These are phyloP conservation scores for Calidris pygmaea DNA, from an alignment of 2,113 vertebrate species.

Conservation along the genomic window DNA sequence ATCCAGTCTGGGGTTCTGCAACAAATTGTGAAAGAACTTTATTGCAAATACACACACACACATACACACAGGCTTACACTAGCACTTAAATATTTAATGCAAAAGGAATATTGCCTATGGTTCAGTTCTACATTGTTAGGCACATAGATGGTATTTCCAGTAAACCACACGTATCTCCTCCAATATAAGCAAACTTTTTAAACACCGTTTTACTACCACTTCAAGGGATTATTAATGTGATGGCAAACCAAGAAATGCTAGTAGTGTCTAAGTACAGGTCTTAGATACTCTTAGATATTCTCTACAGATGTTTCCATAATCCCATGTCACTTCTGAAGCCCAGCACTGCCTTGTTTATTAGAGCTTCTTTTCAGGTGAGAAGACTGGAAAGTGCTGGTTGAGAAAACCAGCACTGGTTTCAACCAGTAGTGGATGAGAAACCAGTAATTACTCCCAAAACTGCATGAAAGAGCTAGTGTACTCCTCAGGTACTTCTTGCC, in stretches of 20 bases:
- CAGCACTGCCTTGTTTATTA: not conserved
- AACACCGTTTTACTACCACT: not conserved
- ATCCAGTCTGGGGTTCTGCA: conserved; percentile 91
- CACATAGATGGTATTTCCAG: not conserved
- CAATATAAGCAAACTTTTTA: not conserved
- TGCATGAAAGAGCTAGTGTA: not conserved
- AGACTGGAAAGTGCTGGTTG: not conserved
- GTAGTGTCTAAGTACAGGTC: not conserved
- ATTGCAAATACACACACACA: not conserved
- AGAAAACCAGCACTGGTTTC: too few relatives aligned
- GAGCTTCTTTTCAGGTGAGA: not conserved
- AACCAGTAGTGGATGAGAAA: not conserved
- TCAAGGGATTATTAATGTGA: not conserved
- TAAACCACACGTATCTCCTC: not conserved
- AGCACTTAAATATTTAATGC: not conserved
- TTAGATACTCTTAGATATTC: not conserved
- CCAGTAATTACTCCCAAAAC: not conserved
- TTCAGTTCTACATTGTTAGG: not conserved
- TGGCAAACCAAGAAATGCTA: not conserved
- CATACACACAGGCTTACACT: not conserved
- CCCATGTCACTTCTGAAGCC: not conserved
- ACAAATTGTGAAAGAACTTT: conserved; percentile 33
- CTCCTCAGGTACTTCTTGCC: not conserved
- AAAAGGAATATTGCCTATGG: not conserved
- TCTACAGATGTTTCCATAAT: not conserved